A percentile compares a stretch with the other conserved stretches of the same genome.
These are phyloP conservation scores for Syngnathus rostellatus DNA, from an alignment of 2,797 vertebrate genomes.

Conservation along the genomic window DNA sequence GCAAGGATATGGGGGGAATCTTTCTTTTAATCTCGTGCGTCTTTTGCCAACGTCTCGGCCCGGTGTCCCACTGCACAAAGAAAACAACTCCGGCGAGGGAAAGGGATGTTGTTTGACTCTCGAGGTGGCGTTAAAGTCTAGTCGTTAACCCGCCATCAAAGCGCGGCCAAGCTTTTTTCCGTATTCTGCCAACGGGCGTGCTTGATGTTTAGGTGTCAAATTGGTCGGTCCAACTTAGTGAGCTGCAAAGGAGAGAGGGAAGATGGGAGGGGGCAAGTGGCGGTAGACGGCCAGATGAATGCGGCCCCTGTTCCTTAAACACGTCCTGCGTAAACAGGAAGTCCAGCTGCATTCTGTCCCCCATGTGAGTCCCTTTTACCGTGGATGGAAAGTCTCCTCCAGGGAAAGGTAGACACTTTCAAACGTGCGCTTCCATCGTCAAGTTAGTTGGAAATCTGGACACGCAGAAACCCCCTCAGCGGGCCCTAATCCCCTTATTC, in stretches of 20 bases:
- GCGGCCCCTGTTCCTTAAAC: slow-evolving; percentile 83
- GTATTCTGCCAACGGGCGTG: slow-evolving; percentile 15
- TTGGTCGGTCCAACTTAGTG: background rate
- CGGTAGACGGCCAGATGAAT: slow-evolving; percentile 70
- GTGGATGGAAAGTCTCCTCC: slow-evolving; percentile 19
- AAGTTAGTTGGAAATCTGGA: slow-evolving; percentile 92
- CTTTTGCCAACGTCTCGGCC: slow-evolving; percentile 35
- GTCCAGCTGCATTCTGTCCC: slow-evolving; percentile 71
- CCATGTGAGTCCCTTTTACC: slow-evolving; percentile 13
- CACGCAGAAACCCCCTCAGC: slow-evolving; percentile 84
- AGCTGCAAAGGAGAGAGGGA: background rate
- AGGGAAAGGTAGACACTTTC: slow-evolving; percentile 10
- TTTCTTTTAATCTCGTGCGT: slow-evolving; percentile 60
- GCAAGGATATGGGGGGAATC: slow-evolving; percentile 24
- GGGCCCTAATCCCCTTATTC: slow-evolving; percentile 90
- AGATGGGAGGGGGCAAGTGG: slow-evolving; percentile 21
- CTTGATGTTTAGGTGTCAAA: slow-evolving; percentile 12
- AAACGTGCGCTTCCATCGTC: slow-evolving; percentile 22
- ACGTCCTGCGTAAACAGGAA: slow-evolving; percentile 86
- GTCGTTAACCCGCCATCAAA: slow-evolving; percentile 49
- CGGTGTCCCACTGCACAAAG: slow-evolving; percentile 54
- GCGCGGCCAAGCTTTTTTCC: slow-evolving; percentile 27
- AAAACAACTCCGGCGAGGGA: slow-evolving; percentile 53
- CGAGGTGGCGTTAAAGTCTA: slow-evolving; percentile 48
- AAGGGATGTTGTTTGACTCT: slow-evolving; percentile 28